A percentile compares a stretch with the other conserved stretches of the same genome.
Conservation (phyloP, 2,113 vertebrate species). For the Rhadina sibilatrix region DNA sequence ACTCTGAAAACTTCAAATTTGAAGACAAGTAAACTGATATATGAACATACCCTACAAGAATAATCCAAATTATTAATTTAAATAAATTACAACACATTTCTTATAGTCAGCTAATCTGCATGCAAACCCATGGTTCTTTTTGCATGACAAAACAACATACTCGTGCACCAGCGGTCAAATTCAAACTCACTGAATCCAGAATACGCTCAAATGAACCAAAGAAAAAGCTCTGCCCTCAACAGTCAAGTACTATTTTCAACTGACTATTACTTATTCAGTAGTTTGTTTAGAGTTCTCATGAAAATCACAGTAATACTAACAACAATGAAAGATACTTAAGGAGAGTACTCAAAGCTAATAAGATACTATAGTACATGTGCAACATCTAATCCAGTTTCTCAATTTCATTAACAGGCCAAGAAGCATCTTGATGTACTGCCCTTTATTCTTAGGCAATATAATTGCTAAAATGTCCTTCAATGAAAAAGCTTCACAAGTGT, state of each 20-base stretch:
- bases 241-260: not conserved
- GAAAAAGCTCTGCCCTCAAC: not conserved
- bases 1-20: slow-evolving; percentile 11
- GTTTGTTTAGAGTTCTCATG: not conserved
- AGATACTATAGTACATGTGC: not conserved
- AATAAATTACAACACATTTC: not conserved
- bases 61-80: not conserved
- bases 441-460: not conserved
- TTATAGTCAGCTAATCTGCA: not conserved
- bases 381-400: not conserved
- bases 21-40: slow-evolving; percentile 41
- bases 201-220: not conserved
- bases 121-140: not conserved
- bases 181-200: not conserved
- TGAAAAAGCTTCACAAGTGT: not conserved
- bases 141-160: not conserved
- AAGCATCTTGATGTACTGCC: not conserved
- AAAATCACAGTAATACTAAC: not conserved
- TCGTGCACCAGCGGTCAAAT: not conserved
- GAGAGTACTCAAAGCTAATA: not conserved
- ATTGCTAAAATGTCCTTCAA: not conserved
- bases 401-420: not conserved
- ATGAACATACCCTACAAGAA: not conserved
- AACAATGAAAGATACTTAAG: not conserved
- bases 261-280: not conserved